phyloP scores from a whole-genome alignment of 2,888 invertebrate genomes.

The Notodonta dromedarius region DNA sequence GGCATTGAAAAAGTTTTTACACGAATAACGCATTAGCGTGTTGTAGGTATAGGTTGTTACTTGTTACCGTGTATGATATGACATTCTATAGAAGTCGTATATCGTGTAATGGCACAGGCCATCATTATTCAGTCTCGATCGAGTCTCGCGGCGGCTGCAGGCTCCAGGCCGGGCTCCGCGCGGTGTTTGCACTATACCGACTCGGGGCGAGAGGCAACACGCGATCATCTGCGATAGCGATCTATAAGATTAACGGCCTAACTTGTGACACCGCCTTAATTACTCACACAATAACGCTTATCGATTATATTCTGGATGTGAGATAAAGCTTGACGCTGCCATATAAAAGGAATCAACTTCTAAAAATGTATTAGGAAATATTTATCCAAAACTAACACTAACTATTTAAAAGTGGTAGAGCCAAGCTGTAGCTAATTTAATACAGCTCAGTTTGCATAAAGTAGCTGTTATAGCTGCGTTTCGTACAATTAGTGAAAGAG shows the following conservation, averaged over 20 bases:
- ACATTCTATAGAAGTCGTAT: conserved; percentile 44
- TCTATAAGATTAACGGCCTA: conserved; percentile 75
- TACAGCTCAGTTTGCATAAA: too few species aligned
- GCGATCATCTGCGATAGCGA: conserved; percentile 77
- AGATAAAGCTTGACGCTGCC: conserved; percentile 20
- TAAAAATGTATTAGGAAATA: conserved; percentile 9
- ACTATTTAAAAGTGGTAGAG: too few species aligned
- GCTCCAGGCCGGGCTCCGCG: conserved; percentile 24
- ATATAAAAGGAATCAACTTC: conserved; percentile 11
- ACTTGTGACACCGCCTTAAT: conserved; percentile 76
- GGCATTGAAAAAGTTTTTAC: conserved; percentile 59
- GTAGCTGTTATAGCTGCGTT: too few species aligned
- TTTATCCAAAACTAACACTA: too few species aligned
- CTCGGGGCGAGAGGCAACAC: conserved; percentile 56
- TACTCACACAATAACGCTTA: conserved; percentile 72
- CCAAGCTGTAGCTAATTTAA: too few species aligned
- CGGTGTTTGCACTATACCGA: conserved; percentile 43
- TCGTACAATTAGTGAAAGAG: too few species aligned
- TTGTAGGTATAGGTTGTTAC: conserved; percentile 25
- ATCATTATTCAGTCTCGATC: conserved; percentile 51
- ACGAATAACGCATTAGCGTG: conserved; percentile 72
- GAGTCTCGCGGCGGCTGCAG: conserved; percentile 17
- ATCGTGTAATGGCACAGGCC: conserved; percentile 54
- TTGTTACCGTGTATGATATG: conserved; percentile 27
- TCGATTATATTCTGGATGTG: conserved; percentile 54